phyloP scores from a whole-genome alignment of 2,113 vertebrate species.

The Otocyon megalotis region DNA sequence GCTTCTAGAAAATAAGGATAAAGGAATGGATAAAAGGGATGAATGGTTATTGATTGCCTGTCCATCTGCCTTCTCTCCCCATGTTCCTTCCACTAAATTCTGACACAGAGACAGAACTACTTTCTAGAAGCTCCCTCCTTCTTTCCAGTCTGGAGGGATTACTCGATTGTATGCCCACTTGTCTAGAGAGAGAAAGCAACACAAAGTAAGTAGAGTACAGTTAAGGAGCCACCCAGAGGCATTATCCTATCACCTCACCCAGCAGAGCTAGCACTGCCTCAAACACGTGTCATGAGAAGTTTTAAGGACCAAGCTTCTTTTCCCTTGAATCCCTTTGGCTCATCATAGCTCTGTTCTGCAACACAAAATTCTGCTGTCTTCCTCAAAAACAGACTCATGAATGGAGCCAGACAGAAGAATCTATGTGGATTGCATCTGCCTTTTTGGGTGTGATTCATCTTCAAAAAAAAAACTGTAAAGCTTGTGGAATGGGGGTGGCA shows the following conservation, averaged over 20 bases:
- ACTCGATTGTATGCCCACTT: background rate
- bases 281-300: background rate
- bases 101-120: background rate
- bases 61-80: background rate
- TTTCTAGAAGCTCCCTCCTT: background rate
- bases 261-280: background rate
- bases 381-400: background rate
- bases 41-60: background rate
- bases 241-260: background rate
- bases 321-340: background rate
- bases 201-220: background rate
- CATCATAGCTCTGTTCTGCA: background rate
- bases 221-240: background rate
- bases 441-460: background rate
- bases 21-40: background rate
- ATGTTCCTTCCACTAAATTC: background rate
- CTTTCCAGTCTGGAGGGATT: background rate
- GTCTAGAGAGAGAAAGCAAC: background rate
- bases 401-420: background rate
- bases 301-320: background rate
- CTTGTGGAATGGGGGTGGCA: background rate
- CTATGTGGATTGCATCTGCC: background rate
- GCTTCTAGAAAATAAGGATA: background rate
- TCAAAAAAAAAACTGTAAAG: background rate
- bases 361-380: background rate